phyloP scores from a whole-genome alignment of 2,113 vertebrate species.

The Mustela lutreola region DNA sequence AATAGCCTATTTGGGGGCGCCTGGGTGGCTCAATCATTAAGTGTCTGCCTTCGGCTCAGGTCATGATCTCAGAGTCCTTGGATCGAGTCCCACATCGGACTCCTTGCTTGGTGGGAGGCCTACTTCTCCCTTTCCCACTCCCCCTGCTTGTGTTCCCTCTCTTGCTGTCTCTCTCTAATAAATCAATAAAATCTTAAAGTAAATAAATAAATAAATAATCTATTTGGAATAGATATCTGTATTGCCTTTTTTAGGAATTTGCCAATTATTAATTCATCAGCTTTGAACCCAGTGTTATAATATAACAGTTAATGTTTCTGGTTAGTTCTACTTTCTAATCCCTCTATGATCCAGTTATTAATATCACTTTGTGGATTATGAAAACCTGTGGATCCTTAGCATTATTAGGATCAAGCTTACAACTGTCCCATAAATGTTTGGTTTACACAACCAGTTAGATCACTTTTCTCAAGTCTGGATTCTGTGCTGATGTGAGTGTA shows the following conservation, averaged over 20 bases:
- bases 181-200: too few species aligned
- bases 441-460: not conserved
- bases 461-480: not conserved
- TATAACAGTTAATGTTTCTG: conserved; percentile 69
- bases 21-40: too few species aligned
- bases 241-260: conserved; percentile 71
- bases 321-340: not conserved
- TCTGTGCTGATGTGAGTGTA: not conserved
- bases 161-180: too few species aligned
- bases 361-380: not conserved
- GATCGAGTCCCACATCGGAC: too few species aligned
- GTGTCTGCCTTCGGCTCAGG: too few species aligned
- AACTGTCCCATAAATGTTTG: not conserved
- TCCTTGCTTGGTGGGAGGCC: too few species aligned
- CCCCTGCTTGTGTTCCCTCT: too few species aligned
- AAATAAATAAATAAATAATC: conserved; percentile 64
- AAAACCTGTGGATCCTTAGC: not conserved
- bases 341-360: not conserved
- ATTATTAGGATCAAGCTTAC: not conserved
- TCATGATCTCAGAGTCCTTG: too few species aligned
- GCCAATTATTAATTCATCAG: conserved; percentile 75
- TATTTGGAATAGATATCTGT: conserved; percentile 77
- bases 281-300: conserved; percentile 75
- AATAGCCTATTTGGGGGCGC: conserved; percentile 77
- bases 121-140: too few species aligned